Base-by-base conservation (phyloP, 2,113 vertebrate genomes). In the Cyprinodon variegatus region DNA sequence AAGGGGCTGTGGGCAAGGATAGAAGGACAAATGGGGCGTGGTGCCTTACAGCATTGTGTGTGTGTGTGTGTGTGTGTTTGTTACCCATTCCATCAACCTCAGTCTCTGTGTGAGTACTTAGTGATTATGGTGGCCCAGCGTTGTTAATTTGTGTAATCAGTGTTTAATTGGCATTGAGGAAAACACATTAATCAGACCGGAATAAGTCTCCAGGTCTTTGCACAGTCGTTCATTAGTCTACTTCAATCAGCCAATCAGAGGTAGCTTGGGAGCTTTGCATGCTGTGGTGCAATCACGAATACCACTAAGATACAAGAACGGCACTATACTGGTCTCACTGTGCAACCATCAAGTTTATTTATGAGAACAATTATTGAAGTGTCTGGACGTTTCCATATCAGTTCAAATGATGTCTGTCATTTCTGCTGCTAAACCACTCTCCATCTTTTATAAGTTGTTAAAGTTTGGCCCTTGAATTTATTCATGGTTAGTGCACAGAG, bases 91-190 rank as follows among this genome's bases (percentile, higher is more conserved):
- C 79, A 87, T 91, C 87, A 91, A 79, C 60, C 40, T 57, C 72
- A 82, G 72, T 81, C 79, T 83, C 86, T 77, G 82, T 85, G 79
- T 88, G 83, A 90, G 82, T 86, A 85, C 86, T 89, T 84, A 78
- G 88, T 89, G 86, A 90, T 91, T 88, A 88, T 73, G 75, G 83
- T 87, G 71, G 84, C 80, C 81, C 75, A 81, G 85, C 78, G 79
- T 88, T 92, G 90, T 93, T 92, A 85, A 91, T 91, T 93, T 91
- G 90, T 91, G 85, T 91, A 92, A 92, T 93, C 88, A 90, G 83
- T 81, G 87, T 91, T 90, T 90, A 92, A 92, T 92, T 91, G 87
- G 82, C 90, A 87, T 86, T 85, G 86, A 90, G 86, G 87, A 90
- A 91, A 93, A 91, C 86, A 90, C 91, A 91, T 90, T 91, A 88